These are phyloP conservation scores for Drosophila quadrilineata DNA, from an alignment of 1,140 invertebrate genomes.

Conservation along the genomic window DNA sequence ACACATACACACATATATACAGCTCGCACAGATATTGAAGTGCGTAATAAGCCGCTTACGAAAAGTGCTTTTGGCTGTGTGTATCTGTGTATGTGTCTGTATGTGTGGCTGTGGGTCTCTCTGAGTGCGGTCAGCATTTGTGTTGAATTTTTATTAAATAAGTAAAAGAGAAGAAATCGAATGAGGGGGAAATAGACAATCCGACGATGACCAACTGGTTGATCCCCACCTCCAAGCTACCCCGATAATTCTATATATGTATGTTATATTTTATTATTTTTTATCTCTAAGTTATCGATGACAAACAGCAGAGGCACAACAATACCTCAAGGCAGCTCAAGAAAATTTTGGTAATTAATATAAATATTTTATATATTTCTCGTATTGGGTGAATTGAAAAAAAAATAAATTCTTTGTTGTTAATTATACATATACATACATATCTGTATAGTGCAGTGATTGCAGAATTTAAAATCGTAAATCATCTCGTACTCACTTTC, in stretches of 20 bases:
- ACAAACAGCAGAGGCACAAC: constrained; percentile 48
- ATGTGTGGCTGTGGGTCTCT: constrained; percentile 10
- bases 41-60: constrained; percentile 67
- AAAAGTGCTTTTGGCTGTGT: constrained; percentile 10
- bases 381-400: too few species aligned
- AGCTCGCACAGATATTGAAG: constrained; percentile 18
- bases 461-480: too few species aligned
- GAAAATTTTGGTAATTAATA: constrained; percentile 8
- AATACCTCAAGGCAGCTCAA: constrained; percentile 46
- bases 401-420: too few species aligned
- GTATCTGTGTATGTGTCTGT: constrained; percentile 31
- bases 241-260: too few species aligned
- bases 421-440: too few species aligned
- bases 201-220: constrained; percentile 31
- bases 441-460: too few species aligned
- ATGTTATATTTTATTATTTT: too few species aligned
- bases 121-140: constrained; percentile 56
- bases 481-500: too few species aligned
- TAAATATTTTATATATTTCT: too few species aligned
- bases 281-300: constrained; percentile 49
- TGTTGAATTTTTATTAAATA: constrained; percentile 63
- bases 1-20: constrained; percentile 25
- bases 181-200: constrained; percentile 23
- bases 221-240: too few species aligned
- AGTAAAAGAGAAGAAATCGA: constrained; percentile 49